Percentiles rank a stretch among this genome's conserved stretches.
Conservation (phyloP, 2,113 vertebrate species). For the Pituophis catenifer region DNA sequence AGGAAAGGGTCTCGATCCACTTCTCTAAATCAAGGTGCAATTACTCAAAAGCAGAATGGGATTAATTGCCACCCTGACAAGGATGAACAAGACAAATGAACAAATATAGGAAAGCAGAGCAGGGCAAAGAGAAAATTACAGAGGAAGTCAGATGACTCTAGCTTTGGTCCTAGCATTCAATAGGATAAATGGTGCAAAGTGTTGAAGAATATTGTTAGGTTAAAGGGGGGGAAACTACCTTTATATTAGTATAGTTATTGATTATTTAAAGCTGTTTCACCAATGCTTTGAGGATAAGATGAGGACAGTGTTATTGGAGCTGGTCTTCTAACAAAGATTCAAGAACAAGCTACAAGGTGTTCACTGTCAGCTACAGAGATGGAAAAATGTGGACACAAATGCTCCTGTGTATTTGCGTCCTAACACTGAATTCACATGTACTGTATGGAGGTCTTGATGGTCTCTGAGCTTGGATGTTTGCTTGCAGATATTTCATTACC, state of each 20-base stretch:
- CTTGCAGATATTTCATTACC: neutral
- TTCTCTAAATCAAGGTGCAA: too few relatives aligned
- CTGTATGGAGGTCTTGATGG: neutral
- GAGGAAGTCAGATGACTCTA: neutral
- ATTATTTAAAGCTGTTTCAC: neutral
- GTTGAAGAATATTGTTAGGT: neutral
- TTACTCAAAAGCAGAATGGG: too few relatives aligned
- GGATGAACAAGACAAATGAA: neutral
- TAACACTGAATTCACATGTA: neutral
- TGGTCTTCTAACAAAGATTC: neutral
- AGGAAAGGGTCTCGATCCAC: too few relatives aligned
- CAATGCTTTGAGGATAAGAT: neutral
- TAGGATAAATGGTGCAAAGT: neutral
- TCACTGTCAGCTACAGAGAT: neutral
- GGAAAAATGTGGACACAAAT: neutral
- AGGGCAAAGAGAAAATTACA: neutral
- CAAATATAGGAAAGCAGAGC: neutral
- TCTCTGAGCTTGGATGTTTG: neutral
- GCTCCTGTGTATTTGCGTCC: neutral
- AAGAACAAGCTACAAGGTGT: neutral
- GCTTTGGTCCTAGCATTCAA: neutral
- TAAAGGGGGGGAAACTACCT: neutral
- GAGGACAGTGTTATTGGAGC: neutral
- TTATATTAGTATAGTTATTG: neutral
- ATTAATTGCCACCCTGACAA: too few relatives aligned